A percentile compares a stretch with the other conserved stretches of the same genome.
Conservation (phyloP, 2,797 vertebrate species). For the Gambelia wislizenii region DNA sequence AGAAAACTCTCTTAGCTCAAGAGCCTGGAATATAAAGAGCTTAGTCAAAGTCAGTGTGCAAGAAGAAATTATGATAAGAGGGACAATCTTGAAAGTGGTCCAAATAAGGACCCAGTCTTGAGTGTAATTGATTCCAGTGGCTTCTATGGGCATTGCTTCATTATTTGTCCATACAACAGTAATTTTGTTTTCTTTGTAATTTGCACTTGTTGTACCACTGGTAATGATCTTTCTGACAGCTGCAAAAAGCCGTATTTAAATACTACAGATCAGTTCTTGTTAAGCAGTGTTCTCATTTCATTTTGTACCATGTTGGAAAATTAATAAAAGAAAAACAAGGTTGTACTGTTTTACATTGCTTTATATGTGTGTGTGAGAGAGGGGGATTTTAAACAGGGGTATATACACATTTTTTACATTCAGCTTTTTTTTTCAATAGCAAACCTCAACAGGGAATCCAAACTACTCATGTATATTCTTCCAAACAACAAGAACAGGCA, state of each 20-base stretch:
- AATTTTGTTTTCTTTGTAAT: constrained; percentile 60
- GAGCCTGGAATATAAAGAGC: constrained; percentile 42
- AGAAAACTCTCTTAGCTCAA: constrained; percentile 17
- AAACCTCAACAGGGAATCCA: constrained; percentile 12
- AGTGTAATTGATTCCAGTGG: constrained; percentile 68
- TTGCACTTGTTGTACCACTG: constrained; percentile 48
- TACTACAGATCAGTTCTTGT: constrained; percentile 37
- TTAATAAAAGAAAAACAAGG: constrained; percentile 42
- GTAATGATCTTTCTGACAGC: constrained; percentile 50
- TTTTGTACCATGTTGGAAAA: constrained; percentile 18
- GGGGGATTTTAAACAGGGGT: constrained; percentile 19
- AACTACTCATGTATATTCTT: not conserved
- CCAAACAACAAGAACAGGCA: not conserved
- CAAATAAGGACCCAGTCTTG: constrained; percentile 58
- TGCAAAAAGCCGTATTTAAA: constrained; percentile 31
- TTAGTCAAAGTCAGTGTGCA: constrained; percentile 58
- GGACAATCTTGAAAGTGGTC: constrained; percentile 56
- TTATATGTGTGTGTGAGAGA: not conserved
- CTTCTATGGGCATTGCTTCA: constrained; percentile 60
- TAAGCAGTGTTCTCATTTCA: constrained; percentile 10
- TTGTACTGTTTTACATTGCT: not conserved
- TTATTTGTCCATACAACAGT: constrained; percentile 65
- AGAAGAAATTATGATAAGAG: constrained; percentile 61
- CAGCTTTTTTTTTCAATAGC: constrained; percentile 29
- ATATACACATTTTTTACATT: constrained; percentile 23